Conservation (phyloP, 2,888 invertebrate genomes). For the Agonum fuliginosum region DNA sequence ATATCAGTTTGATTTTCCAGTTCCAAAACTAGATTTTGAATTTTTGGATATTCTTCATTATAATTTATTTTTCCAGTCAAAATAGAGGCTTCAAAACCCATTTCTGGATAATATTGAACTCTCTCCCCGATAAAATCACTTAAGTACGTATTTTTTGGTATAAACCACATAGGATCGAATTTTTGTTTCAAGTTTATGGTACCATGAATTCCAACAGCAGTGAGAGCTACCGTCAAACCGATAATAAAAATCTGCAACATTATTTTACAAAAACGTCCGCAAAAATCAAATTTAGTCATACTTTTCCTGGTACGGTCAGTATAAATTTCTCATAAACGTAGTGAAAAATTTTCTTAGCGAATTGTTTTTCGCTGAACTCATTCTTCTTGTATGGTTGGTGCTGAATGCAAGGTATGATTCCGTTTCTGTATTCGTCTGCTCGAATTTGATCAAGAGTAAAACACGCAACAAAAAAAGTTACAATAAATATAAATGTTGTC, state of each 20-base stretch:
- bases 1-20: constrained; percentile 76
- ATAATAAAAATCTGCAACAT: constrained; percentile 75
- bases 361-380: constrained; percentile 75
- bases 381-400: constrained; percentile 76
- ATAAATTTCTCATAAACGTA: constrained; percentile 79
- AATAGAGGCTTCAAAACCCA: constrained; percentile 79
- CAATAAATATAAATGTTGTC: constrained; percentile 83
- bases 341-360: constrained; percentile 77
- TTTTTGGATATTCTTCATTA: constrained; percentile 76
- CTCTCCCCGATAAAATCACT: constrained; percentile 77
- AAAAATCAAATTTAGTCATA: constrained; percentile 65
- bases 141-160: constrained; percentile 81
- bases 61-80: constrained; percentile 82
- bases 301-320: constrained; percentile 81
- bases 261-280: not conserved
- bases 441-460: constrained; percentile 83
- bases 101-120: constrained; percentile 79
- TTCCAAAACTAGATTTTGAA: constrained; percentile 75
- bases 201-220: constrained; percentile 79
- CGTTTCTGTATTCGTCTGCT: constrained; percentile 79
- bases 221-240: constrained; percentile 76
- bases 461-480: constrained; percentile 88
- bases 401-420: constrained; percentile 80
- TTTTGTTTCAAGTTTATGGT: constrained; percentile 82
- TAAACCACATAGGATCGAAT: constrained; percentile 88